Conservation (phyloP, 35 echinoderm and acorn worm species). For the Acanthaster planci region DNA sequence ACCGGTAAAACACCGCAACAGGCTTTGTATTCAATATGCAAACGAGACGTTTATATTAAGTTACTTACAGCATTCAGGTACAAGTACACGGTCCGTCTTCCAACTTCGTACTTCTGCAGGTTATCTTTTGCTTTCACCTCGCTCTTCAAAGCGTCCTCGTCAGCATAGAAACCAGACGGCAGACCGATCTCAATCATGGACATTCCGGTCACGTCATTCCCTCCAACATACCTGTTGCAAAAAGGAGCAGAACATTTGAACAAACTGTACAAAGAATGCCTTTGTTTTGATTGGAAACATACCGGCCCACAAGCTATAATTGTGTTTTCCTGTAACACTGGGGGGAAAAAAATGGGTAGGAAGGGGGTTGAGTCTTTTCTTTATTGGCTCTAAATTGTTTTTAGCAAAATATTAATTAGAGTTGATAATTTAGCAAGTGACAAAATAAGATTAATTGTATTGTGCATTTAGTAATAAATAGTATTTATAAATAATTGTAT, state of each 20-base stretch:
- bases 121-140: not conserved
- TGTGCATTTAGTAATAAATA: too few relatives aligned
- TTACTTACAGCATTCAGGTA: slow-evolving; percentile 51
- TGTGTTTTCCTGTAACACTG: not conserved
- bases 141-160: not conserved
- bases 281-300: not conserved
- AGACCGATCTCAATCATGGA: slow-evolving; percentile 43
- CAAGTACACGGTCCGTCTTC: slow-evolving; percentile 34
- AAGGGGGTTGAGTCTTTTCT: too few relatives aligned
- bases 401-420: too few relatives aligned
- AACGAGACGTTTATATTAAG: too few relatives aligned
- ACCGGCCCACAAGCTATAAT: not conserved
- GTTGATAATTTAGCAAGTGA: too few relatives aligned
- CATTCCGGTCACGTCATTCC: slow-evolving; percentile 34
- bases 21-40: too few relatives aligned
- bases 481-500: too few relatives aligned
- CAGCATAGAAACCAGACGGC: slow-evolving; percentile 47
- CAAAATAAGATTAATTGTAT: too few relatives aligned
- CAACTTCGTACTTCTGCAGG: slow-evolving; percentile 30
- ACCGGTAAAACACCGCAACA: too few relatives aligned
- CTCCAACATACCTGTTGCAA: slow-evolving; percentile 30
- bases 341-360: too few relatives aligned
- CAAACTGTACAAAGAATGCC: not conserved
- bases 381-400: too few relatives aligned
- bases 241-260: not conserved